Percentiles rank a stretch among this genome's conserved stretches.
Conservation (phyloP, 1,140 invertebrate genomes). For the Drosophila malerkotliana region DNA sequence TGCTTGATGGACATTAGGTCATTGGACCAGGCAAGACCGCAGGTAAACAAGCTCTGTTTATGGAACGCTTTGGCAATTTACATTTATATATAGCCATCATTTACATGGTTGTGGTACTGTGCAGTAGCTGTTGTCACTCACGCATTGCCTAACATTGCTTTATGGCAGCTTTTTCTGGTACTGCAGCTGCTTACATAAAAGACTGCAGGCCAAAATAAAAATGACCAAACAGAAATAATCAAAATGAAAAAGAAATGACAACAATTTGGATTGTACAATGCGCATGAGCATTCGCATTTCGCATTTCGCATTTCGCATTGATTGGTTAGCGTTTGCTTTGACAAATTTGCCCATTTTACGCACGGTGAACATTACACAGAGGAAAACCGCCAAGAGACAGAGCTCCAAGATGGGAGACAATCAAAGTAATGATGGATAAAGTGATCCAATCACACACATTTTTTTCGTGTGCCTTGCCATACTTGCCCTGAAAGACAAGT, state of each 20-base stretch:
- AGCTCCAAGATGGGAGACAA: too few relatives aligned
- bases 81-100: constrained; percentile 62
- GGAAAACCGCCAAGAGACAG: neutral
- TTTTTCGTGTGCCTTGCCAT: constrained; percentile 11
- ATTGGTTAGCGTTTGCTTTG: constrained; percentile 48
- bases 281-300: constrained; percentile 43
- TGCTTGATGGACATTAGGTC: constrained; percentile 36
- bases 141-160: constrained; percentile 64
- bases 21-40: constrained; percentile 33
- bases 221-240: constrained; percentile 3
- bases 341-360: constrained; percentile 71
- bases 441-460: neutral
- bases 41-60: constrained; percentile 49
- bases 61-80: constrained; percentile 57
- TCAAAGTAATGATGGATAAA: neutral
- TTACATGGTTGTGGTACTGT: constrained; percentile 38
- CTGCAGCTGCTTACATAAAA: constrained; percentile 55
- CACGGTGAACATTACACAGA: constrained; percentile 28
- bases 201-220: constrained; percentile 26
- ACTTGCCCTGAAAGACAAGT: constrained; percentile 62
- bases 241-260: constrained; percentile 65
- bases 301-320: constrained; percentile 47
- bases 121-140: constrained; percentile 29
- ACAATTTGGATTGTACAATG: constrained; percentile 70
- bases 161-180: constrained; percentile 43